Base-by-base conservation (phyloP, 2,888 invertebrate species). In the Athalia rosae region DNA sequence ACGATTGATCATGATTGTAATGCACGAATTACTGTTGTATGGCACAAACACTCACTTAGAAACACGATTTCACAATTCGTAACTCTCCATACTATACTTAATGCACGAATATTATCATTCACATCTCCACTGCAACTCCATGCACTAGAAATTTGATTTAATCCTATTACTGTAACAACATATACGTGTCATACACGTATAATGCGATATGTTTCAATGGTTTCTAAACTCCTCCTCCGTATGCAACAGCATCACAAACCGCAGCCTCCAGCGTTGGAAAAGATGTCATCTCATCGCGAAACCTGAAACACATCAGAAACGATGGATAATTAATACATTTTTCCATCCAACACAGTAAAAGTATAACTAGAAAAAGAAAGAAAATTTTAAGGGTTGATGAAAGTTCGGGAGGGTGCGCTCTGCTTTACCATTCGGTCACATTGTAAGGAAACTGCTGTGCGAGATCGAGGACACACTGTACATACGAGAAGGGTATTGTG, bases 241-340 rank as follows among this genome's bases (percentile, higher is more conserved):
- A 71, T 61, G 61, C 58, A 45, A 9, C 45, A 50, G 6, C 3
- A 13, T 7, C 4, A n/a, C 13, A 6, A 8, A 53, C 45, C 58
- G 0, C 45, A 58, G 43, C 71, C 58, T 48, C 61, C 74, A 58
- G 58, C 58, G 58, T 71, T 45, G 45, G 8, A 71, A n/a, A 28
- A n/a, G 48, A 28, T 61, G 74, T 74, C 61, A 74, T 45, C 74
- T 74, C 74, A 74, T 74, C 48, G 48, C 48, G 47, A 28, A 7
- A 48, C 74, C 74, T 74, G 62, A n/a, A 74, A 61, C 61, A 74
- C 43, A 45, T n/a, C 15, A 43, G 3, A 15, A 8, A 43, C 28
- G 4, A 56, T 41, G 45, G 4, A 41, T 5, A 53, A n/a, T 11
- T 15, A 11, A 9, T 45, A 43, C 43, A 8, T n/a, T 28, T 28